Conservation (phyloP, 2,797 vertebrate species). For the Sandelia bainsii region DNA sequence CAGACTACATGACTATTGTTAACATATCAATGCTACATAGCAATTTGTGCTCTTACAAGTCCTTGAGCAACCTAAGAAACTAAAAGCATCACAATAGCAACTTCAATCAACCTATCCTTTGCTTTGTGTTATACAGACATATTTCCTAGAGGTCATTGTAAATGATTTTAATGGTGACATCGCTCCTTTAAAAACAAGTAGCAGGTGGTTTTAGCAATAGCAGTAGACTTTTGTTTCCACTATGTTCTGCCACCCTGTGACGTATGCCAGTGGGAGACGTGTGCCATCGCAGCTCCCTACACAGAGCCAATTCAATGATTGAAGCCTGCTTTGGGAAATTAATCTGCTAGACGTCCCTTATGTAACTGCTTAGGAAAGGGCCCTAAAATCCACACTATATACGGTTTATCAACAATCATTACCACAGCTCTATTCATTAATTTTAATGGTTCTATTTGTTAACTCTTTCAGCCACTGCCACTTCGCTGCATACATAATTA, state of each 20-base stretch:
- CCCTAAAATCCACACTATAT: conserved; percentile 65
- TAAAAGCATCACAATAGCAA: conserved; percentile 27
- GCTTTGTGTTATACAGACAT: neutral
- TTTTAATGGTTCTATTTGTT: conserved; percentile 77
- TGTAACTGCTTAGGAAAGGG: conserved; percentile 72
- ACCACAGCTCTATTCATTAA: conserved; percentile 78
- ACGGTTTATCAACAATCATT: conserved; percentile 76
- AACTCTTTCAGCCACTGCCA: conserved; percentile 59
- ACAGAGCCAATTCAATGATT: conserved; percentile 72
- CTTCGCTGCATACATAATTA: conserved; percentile 65
- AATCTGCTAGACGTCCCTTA: conserved; percentile 65
- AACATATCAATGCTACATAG: neutral
- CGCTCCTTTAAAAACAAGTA: neutral
- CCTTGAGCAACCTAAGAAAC: conserved; percentile 6
- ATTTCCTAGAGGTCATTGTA: neutral
- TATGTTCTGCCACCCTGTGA: conserved; percentile 16
- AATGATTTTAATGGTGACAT: neutral
- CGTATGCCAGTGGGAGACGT: conserved; percentile 46
- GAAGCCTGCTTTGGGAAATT: conserved; percentile 70
- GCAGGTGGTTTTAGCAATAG: neutral
- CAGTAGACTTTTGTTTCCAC: conserved; percentile 10
- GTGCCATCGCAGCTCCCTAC: conserved; percentile 40
- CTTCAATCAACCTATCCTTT: conserved; percentile 7
- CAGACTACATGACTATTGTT: neutral
- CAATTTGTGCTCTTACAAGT: conserved; percentile 3